Percentiles rank a stretch among this genome's conserved stretches.
These are phyloP conservation scores for Peromyscus leucopus DNA, from an alignment of 2,113 vertebrate species.

Conservation along the genomic window DNA sequence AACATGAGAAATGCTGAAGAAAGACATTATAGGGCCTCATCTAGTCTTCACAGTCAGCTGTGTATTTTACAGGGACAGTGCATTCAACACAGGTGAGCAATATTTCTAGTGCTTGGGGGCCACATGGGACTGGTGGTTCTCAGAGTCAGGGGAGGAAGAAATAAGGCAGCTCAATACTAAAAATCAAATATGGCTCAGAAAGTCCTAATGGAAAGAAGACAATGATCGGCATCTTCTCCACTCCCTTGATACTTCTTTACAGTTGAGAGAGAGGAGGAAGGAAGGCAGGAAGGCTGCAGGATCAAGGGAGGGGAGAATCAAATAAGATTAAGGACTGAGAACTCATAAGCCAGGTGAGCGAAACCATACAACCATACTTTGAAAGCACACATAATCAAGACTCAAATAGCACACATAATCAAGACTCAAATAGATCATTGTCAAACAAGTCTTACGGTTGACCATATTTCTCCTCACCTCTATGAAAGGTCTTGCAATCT, in stretches of 20 bases:
- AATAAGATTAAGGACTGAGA: neutral
- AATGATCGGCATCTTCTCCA: neutral
- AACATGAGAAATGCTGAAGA: neutral
- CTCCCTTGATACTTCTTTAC: neutral
- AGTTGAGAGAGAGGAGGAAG: neutral
- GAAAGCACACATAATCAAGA: neutral
- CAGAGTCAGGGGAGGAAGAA: neutral
- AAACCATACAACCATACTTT: neutral
- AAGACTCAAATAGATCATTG: neutral
- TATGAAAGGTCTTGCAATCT: slow-evolving; percentile 92
- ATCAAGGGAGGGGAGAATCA: too few species aligned
- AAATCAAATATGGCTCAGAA: neutral
- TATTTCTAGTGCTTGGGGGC: neutral
- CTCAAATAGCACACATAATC: neutral
- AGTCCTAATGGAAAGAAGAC: neutral
- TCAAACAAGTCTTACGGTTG: neutral
- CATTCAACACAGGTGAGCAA: neutral
- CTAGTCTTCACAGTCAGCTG: neutral
- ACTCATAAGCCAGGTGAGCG: neutral
- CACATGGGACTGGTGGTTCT: neutral
- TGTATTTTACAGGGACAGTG: neutral
- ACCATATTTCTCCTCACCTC: slow-evolving; percentile 74
- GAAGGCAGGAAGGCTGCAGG: neutral
- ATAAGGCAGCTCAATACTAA: neutral
- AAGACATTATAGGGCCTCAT: neutral